Conservation (phyloP, 2,888 invertebrate species). For the Drosophila neutralis region DNA sequence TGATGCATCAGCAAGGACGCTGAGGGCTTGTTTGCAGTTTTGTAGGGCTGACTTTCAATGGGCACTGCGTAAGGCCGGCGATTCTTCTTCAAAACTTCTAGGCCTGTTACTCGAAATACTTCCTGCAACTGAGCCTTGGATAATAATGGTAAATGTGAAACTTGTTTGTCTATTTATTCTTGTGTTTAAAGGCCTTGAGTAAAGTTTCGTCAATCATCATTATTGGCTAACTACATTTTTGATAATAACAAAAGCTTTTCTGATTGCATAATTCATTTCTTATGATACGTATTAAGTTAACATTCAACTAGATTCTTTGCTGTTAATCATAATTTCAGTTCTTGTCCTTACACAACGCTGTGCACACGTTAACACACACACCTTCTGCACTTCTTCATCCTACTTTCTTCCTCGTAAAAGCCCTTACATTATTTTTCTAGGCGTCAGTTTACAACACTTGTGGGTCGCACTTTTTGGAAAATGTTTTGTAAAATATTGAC, state of each 20-base stretch:
- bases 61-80: not conserved
- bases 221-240: not conserved
- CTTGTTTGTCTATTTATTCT: not conserved
- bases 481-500: conserved; percentile 74
- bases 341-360: not conserved
- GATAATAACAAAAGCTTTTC: not conserved
- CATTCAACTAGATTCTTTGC: not conserved
- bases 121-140: conserved; percentile 6
- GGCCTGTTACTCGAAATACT: conserved; percentile 9
- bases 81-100: not conserved
- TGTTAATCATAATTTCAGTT: not conserved
- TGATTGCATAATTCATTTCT: not conserved
- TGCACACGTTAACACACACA: not conserved
- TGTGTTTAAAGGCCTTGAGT: not conserved
- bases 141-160: not conserved
- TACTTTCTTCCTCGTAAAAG: not conserved
- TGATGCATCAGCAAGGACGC: conserved; percentile 54
- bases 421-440: conserved; percentile 3
- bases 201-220: not conserved
- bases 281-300: not conserved
- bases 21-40: conserved; percentile 26
- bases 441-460: conserved; percentile 48
- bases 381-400: not conserved
- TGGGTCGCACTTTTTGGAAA: conserved; percentile 56
- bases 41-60: not conserved